Base-by-base conservation (phyloP, 2,113 vertebrate species). In the Lynx canadensis region DNA sequence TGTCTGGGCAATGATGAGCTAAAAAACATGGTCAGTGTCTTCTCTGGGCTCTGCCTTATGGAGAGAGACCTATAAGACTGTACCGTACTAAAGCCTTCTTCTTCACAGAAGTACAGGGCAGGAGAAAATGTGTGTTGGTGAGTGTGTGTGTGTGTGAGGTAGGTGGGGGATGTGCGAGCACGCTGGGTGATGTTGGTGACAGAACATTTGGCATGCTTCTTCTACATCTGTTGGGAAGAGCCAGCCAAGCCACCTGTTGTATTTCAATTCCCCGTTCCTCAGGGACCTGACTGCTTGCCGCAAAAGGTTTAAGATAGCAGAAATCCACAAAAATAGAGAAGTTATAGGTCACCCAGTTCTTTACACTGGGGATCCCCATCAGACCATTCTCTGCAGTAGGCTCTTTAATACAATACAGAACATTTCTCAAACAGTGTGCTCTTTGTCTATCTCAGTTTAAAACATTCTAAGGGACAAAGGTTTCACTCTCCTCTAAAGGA, bases 241-340 rank as follows among this genome's bases (percentile, higher is more conserved):
- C 78, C 92, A 94, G 97, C 96, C 91, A 97, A 96, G 57, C 95
- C 97, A 98, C 96, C 97, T 98, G 97, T 91, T 97, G 71, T 85
- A 95, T 95, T 97, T 94, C 95, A 95, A 41, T 86, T 97, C 94
- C 50, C 55, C 50, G 65, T 94, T 97, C 97, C 95, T 88, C 18
- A 27, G 97, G 94, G 98, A 97, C 15, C 25, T 86, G 93, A 27
- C 66, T 86, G 86, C 60, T 82, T 91, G 76, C 50, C 87, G 82
- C 71, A 82, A 95, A 97, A 96, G 88, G 88, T 93, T 97, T 97
- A 92, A 97, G 94, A 95, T 93, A 97, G 97, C 91, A 83, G 81
- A 91, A 92, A 97, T 82, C 68, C 85, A 86, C 71, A 96, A 94
- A 92, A 95, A 91, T 94, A 89, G 92, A 95, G 73, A 92, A 97